phyloP scores from a whole-genome alignment of 2,113 vertebrate species.

The Syngnathus typhle region DNA sequence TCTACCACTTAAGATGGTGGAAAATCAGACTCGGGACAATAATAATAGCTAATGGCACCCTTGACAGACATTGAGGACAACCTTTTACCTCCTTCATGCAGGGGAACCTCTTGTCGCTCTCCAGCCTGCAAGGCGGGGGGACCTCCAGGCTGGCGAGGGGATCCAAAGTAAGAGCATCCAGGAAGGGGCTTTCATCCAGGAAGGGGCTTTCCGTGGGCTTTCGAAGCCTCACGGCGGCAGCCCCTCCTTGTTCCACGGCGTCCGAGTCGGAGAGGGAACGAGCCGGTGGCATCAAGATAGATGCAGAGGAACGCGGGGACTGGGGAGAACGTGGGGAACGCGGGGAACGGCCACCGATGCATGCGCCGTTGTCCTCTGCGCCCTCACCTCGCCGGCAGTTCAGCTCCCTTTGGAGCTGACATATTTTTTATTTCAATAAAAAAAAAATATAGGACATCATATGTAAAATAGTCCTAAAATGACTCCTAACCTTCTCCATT shows the following conservation, averaged over 20 bases:
- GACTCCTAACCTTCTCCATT: conserved; percentile 77
- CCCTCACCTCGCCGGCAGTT: conserved; percentile 57
- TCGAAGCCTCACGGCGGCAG: conserved; percentile 68
- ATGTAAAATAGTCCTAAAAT: background rate
- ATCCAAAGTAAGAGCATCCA: conserved; percentile 84
- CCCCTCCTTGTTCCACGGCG: conserved; percentile 64
- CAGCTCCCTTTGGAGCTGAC: conserved; percentile 80
- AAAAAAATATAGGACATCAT: too few relatives aligned
- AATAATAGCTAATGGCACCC: too few relatives aligned
- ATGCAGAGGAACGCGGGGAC: conserved; percentile 40
- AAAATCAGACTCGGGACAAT: too few relatives aligned
- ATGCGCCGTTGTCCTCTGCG: conserved; percentile 64
- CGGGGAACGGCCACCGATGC: conserved; percentile 57
- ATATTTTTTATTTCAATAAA: background rate
- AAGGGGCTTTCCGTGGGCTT: conserved; percentile 82
- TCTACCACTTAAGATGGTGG: too few relatives aligned
- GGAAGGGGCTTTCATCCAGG: conserved; percentile 87
- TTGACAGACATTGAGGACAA: background rate
- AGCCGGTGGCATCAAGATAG: conserved; percentile 23
- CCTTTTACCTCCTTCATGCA: conserved; percentile 74
- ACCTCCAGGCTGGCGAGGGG: conserved; percentile 75
- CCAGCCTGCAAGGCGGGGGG: conserved; percentile 66
- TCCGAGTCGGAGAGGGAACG: conserved; percentile 80
- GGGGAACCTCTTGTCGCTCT: conserved; percentile 77
- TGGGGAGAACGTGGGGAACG: conserved; percentile 39